Evolutionary conservation across 2,888 invertebrate genomes (phyloP), one percentile per base, ranked within the genome.

Genomic region (Tiphia femorata): DNA sequence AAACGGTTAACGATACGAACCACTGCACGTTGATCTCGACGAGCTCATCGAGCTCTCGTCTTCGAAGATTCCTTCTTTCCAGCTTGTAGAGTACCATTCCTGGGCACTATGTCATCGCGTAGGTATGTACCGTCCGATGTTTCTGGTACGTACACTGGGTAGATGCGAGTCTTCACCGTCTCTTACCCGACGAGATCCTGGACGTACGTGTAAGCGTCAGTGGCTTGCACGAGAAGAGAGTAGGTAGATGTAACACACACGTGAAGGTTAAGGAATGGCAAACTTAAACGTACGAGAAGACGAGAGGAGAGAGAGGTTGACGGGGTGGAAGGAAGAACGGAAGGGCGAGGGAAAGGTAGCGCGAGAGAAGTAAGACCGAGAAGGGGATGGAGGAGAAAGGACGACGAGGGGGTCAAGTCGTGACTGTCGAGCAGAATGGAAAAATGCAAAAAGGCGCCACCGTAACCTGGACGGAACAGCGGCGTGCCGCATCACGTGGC

Each of bases 371-470:
- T 35, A 14, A 3, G 25, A 12, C n/a, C 21, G 30, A 8, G 23
- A 16, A 42, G 33, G n/a, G n/a, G n/a, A n/a, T n/a, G n/a, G n/a
- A n/a, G n/a, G n/a, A n/a, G n/a, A n/a, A n/a, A n/a, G n/a, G n/a
- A n/a, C n/a, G 16, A 40, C 30, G 40, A 30, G 49, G 67, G 62
- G 70, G 70, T 68, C 64, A 59, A 64, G 55, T 72, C 72, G 74
- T 76, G 75, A 76, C 72, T 65, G 43, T 44, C 47, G 59, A 50
- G 64, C 54, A 57, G 47, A 54, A 54, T 62, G 64, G 65, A 70
- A 75, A 69, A 72, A 67, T 67, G 69, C 62, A 72, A 72, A 73
- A 74, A 68, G 64, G 68, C 64, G 70, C 65, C 70, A 62, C 62
- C 60, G 67, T 70, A 72, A 65, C 67, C 53, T 69, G 66, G 63